Evolutionary conservation across 2,888 invertebrate species (phyloP), one percentile per base, ranked within the genome.

Genomic region (Myopa tessellatipennis): DNA sequence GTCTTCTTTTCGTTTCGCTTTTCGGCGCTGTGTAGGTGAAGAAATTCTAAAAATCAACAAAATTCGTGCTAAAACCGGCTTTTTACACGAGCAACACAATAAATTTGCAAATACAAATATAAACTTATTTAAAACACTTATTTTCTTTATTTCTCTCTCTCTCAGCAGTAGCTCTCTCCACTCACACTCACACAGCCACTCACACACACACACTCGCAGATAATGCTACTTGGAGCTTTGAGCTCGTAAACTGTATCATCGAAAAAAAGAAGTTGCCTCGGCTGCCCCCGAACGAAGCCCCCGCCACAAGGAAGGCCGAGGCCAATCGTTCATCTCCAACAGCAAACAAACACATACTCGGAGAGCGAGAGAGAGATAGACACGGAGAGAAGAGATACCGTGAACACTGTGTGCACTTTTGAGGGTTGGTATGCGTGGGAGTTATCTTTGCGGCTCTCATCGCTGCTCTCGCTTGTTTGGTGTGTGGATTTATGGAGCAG

Each of bases 211-310:
- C 73, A 38, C 45, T 12, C 72, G 14, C 61, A 14, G 7, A 18
- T 7, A 45, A n/a, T 76, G 72, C 71, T 10, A 45, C 2, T 45
- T 45, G 45, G 70, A 78, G 80, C 78, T 77, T 79, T 79, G 76
- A 63, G 81, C 81, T 80, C 82, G 80, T 81, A 81, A 82, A 81
- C 81, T 82, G 81, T 81, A 81, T 81, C 82, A 81, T 81, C 78
- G 12, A 80, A 78, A 79, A 78, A 71, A 34, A 77, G 79, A 79
- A 79, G 78, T 78, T 79, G 78, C 40, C 61, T 45, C 45, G 45
- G n/a, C 61, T 73, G 50, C 45, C 26, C 5, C 14, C n/a, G n/a
- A 26, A 14, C 38, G 52, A n/a, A 34, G 1, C 45, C 26, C 5
- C 14, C 26, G 26, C 8, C 12, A 18, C 55, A n/a, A 34, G 26